phyloP scores from a whole-genome alignment of 2,888 invertebrate species.

The Strigamia transsilvanica region DNA sequence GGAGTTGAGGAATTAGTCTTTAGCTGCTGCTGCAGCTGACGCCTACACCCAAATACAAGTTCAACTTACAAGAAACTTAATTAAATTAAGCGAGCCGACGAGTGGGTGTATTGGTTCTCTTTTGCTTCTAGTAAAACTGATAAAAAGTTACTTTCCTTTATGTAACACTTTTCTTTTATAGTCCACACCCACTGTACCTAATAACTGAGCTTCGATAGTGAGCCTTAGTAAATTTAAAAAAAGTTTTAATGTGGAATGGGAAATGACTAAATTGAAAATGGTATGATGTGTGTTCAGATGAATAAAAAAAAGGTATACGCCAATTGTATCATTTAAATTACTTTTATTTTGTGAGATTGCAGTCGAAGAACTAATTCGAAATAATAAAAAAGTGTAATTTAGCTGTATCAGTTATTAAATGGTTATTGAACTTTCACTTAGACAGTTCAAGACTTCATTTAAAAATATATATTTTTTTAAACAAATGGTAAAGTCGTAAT shows the following conservation, averaged over 20 bases:
- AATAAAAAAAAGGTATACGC: not conserved
- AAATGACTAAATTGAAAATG: not conserved
- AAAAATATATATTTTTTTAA: too few relatives aligned
- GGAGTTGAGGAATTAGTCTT: slow-evolving; percentile 49
- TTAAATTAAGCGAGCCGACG: not conserved
- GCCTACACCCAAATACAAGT: slow-evolving; percentile 32
- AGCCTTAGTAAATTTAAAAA: not conserved
- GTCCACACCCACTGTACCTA: not conserved
- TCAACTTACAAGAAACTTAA: slow-evolving; percentile 36
- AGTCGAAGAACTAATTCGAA: too few relatives aligned
- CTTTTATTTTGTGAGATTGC: too few relatives aligned
- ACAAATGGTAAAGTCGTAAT: not conserved
- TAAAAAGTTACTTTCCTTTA: not conserved
- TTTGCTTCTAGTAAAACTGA: not conserved
- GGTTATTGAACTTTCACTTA: too few relatives aligned
- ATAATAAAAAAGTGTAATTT: too few relatives aligned
- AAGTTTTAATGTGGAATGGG: not conserved
- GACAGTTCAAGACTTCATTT: too few relatives aligned
- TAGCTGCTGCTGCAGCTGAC: slow-evolving; percentile 34
- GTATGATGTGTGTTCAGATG: not conserved
- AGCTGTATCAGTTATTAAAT: too few relatives aligned
- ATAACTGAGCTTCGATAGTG: not conserved
- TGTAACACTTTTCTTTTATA: not conserved
- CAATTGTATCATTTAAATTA: too few relatives aligned
- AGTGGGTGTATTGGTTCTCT: not conserved